Evolutionary conservation across 2,888 invertebrate species (phyloP).

Genomic region (Lithophane ornitopus): DNA sequence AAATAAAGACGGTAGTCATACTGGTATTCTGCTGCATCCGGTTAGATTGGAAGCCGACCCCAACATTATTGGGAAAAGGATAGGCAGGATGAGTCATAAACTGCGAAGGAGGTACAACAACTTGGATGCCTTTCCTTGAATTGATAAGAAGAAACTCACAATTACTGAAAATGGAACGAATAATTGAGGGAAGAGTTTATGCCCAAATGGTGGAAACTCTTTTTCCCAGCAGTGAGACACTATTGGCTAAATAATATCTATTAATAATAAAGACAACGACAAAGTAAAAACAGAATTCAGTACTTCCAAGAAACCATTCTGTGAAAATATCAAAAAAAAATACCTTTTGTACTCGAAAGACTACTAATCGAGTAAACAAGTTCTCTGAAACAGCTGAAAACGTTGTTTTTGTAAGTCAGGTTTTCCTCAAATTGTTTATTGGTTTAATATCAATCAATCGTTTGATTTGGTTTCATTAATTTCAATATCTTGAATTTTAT

Average conservation of each 20-base stretch:
- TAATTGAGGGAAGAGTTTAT: background rate
- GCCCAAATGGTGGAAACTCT: background rate
- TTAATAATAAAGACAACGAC: slow-evolving; percentile 8
- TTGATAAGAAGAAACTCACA: background rate
- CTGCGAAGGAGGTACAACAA: background rate
- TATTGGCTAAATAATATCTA: background rate
- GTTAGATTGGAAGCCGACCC: no score
- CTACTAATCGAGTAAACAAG: background rate
- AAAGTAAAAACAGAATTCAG: slow-evolving; percentile 2
- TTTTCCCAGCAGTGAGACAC: background rate
- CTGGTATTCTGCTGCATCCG: no score
- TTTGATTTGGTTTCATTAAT: slow-evolving; percentile 54
- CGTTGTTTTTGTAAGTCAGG: slow-evolving; percentile 20
- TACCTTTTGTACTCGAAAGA: slow-evolving; percentile 23
- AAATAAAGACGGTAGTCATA: background rate
- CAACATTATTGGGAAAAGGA: no score
- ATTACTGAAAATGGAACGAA: background rate
- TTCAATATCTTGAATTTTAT: slow-evolving; percentile 41
- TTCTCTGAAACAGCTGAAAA: slow-evolving; percentile 13
- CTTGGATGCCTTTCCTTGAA: background rate
- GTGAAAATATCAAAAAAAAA: slow-evolving; percentile 15
- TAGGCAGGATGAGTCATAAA: no score
- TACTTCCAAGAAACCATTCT: slow-evolving; percentile 21
- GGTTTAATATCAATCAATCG: slow-evolving; percentile 52
- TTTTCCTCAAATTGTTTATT: slow-evolving; percentile 52